phyloP scores from a whole-genome alignment of 1,140 invertebrate species.

The Lasaia peninsularis region DNA sequence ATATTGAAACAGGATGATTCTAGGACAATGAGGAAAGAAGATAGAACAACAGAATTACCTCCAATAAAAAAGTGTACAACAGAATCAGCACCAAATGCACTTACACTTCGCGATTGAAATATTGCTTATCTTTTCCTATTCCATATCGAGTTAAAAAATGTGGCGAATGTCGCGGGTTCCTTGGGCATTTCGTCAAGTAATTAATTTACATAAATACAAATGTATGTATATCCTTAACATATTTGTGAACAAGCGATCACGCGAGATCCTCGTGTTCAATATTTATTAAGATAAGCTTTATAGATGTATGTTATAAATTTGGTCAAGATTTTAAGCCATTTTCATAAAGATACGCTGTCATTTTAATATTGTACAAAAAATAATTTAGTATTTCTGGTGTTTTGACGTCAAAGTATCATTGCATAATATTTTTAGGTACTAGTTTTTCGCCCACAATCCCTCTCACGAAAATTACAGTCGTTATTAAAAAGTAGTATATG shows the following conservation, averaged over 20 bases:
- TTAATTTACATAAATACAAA: slow-evolving; percentile 8
- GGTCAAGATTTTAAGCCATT: not conserved
- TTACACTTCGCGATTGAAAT: too few species aligned
- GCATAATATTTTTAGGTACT: too few species aligned
- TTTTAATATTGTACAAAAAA: not conserved
- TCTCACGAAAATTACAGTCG: too few species aligned
- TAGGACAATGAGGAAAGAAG: too few species aligned
- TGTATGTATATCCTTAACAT: not conserved
- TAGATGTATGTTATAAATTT: not conserved
- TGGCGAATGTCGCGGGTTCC: not conserved
- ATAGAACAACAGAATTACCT: too few species aligned
- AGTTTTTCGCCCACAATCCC: too few species aligned
- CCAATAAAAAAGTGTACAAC: too few species aligned
- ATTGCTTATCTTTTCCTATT: too few species aligned
- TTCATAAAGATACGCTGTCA: not conserved
- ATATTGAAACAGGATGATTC: too few species aligned
- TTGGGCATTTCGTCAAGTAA: not conserved
- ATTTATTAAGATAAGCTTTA: not conserved
- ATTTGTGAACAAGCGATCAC: not conserved
- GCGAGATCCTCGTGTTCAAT: not conserved
- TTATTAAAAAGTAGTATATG: too few species aligned
- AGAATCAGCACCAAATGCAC: too few species aligned
- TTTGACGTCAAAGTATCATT: too few species aligned
- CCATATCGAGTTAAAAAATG: not conserved
- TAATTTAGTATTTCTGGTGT: not conserved